These are phyloP conservation scores for Tricholaema leucomelas DNA, from an alignment of 2,113 vertebrate species.

Conservation along the genomic window DNA sequence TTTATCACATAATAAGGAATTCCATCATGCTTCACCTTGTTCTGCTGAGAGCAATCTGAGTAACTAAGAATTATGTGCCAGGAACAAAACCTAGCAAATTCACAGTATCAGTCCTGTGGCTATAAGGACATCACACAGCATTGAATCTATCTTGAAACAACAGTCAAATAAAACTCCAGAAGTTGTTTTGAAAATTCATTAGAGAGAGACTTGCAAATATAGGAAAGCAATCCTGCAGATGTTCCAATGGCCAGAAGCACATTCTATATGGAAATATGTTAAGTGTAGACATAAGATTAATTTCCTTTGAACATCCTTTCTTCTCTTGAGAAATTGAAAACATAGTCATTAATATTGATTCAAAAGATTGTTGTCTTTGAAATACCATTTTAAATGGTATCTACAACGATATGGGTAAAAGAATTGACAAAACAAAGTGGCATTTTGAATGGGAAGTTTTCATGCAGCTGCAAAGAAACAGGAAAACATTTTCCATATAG, in stretches of 20 bases:
- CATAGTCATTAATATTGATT: constrained; percentile 48
- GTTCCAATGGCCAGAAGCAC: background rate
- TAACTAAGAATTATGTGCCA: background rate
- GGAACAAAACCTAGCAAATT: background rate
- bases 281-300: background rate
- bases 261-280: background rate
- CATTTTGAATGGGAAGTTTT: constrained; percentile 39
- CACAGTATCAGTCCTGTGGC: background rate
- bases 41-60: background rate
- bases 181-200: background rate
- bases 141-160: background rate
- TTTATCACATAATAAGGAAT: background rate
- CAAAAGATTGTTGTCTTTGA: constrained; percentile 38
- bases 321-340: constrained; percentile 26
- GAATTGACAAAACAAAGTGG: constrained; percentile 51
- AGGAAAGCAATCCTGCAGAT: background rate
- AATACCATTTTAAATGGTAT: constrained; percentile 35
- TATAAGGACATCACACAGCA: background rate
- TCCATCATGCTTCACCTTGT: background rate
- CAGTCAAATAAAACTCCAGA: background rate
- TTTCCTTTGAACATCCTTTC: constrained; percentile 7
- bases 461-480: constrained; percentile 1
- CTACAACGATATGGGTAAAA: constrained; percentile 12
- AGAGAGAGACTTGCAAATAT: background rate
- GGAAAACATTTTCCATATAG: background rate